Evolutionary conservation across 1,140 invertebrate genomes (phyloP).

Genomic region (Rhyzopertha dominica): DNA sequence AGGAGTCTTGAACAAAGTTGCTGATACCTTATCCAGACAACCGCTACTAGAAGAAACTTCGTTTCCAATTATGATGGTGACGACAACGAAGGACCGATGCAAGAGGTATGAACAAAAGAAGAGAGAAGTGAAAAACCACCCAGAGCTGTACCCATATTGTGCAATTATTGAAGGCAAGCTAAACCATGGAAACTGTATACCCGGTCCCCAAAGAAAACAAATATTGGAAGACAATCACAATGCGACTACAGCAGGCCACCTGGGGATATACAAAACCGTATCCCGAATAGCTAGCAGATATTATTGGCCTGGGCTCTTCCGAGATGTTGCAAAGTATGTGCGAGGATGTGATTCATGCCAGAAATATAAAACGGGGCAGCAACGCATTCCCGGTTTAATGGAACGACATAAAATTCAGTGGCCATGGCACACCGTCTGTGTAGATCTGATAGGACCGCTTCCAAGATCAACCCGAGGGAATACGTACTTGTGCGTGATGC

Average conservation of each 20-base stretch:
- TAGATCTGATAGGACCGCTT: constrained; percentile 6
- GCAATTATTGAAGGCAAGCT: too few relatives aligned
- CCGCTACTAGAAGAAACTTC: not conserved
- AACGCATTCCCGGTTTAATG: not conserved
- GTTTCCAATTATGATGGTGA: not conserved
- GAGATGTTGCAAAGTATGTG: constrained; percentile 16
- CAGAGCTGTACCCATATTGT: not conserved
- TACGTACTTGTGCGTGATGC: not conserved
- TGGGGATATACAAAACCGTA: constrained; percentile 29
- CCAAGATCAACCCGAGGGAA: not conserved
- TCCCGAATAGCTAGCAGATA: constrained; percentile 10
- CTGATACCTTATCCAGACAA: not conserved
- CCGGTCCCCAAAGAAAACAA: constrained; percentile 2
- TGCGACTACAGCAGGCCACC: constrained; percentile 22
- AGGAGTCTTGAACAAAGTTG: not conserved
- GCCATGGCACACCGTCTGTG: not conserved
- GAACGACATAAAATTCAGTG: not conserved
- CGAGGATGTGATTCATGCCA: not conserved
- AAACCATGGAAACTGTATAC: constrained; percentile 14
- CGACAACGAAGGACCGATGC: not conserved
- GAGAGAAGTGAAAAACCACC: not conserved
- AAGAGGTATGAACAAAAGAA: not conserved
- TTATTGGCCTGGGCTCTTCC: constrained; percentile 30
- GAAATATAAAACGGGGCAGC: not conserved
- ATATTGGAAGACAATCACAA: constrained; percentile 26